Base-by-base conservation (phyloP, 1,140 invertebrate genomes). In the Hormaphis cornu region DNA sequence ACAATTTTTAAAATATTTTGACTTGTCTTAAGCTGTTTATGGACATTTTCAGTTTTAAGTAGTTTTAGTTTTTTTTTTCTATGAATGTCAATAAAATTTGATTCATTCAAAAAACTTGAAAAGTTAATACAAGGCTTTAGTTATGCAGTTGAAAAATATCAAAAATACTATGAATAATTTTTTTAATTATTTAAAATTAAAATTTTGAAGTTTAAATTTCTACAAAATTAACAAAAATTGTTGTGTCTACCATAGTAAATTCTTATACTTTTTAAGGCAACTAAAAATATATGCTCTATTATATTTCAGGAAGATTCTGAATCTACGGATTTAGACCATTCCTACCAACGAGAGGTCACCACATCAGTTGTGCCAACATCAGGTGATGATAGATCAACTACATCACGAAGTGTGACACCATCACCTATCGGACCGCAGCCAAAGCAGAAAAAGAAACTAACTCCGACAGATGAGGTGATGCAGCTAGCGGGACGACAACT, bases 401-500 rank as follows among this genome's bases (percentile, higher is more conserved):
- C 70, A 71, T 66, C 70, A 52, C 40, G 26, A 30, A 42, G 53
- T 70, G 30, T 44, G 37, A 56, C 35, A 33, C 52, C 24, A 53
- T 16, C 52, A 70, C 53, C 35, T 44, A 40, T 42, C 10, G 46
- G 9, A 70, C 56, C 12, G 30, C 42, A 28, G 37, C 8, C 20
- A 48, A 50, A 61, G 46, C 26, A 44, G 35, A 48, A 35, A 48
- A 48, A 48, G 10, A 48, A 48, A 22, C 46, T 48, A 48, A 48
- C 46, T 48, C 20, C 46, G 20, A 48, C 46, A 48, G 44, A 48
- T 48, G 72, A 72, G 46, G 66, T 70, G 54, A 26, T 73, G 35
- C 52, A 70, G 44, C 71, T 63, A n/a, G 71, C 71, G 28, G 71
- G 61, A 56, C 46, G 72, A 42, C 66, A 48, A 24, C 56, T 73